Evolutionary conservation across 2,113 vertebrate genomes (phyloP), one percentile per base, ranked within the genome.

Genomic region (Xenopus borealis): DNA sequence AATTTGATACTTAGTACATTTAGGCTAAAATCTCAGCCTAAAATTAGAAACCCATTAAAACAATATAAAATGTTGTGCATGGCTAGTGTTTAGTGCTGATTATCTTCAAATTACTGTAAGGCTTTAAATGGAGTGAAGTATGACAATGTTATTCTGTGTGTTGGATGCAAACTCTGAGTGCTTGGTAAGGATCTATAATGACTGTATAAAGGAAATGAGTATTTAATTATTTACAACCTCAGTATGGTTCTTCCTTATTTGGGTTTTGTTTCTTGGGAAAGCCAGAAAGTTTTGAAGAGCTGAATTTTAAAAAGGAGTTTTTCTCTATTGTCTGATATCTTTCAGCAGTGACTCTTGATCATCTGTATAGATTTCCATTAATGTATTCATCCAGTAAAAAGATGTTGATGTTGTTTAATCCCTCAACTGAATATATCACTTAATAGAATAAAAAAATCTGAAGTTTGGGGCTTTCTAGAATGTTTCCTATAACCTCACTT

Each of bases 151-250:
- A 61, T 61, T 75, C 64, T 14, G 44, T 61, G 72, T 8, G 23
- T 65, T 69, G 47, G 65, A 59, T 62, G 67, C 23, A 17, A 66
- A 53, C 30, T 23, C 17, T 64, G 53, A 66, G 72, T 33, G 18
- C 45, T 75, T 12, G 9, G 65, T 18, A 13, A 69, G 65, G 57
- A 62, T 69, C 66, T 69, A 69, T 75, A 68, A 69, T 75, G 44
- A 53, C 66, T 75, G 66, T 18, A 50, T 69, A 75, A 69, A 69
- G 46, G 72, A 75, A 69, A 69, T 69, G 65, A 20, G 23, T 62
- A 53, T 75, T 75, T 75, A 62, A 75, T 75, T 75, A 69, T 75
- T 75, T 69, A 75, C 58, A 69, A 69, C 45, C 45, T 40, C 44
- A 62, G 44, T 62, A 75, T 62, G 62, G 58, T 62, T 69, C 27